Evolutionary conservation across 2,113 vertebrate species (phyloP).

Genomic region (Pterocles orientalis): DNA sequence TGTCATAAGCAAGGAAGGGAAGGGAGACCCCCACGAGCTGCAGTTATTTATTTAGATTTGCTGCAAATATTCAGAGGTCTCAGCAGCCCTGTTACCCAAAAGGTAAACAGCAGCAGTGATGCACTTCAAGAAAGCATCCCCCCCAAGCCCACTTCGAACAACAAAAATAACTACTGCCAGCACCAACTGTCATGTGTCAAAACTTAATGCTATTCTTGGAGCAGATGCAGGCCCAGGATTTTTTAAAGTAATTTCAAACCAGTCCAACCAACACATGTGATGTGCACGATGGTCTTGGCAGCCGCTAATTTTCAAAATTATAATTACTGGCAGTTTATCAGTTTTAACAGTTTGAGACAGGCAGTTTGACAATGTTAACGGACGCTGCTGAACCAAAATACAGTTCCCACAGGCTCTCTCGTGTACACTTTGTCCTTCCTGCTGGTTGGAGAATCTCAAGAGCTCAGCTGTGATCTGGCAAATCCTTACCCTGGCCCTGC

Average conservation of each 20-base stretch:
- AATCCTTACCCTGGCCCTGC: neutral
- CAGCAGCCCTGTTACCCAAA: neutral
- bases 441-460: neutral
- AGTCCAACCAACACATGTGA: neutral
- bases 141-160: neutral
- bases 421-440: neutral
- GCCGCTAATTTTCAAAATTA: neutral
- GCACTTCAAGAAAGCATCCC: constrained; percentile 31
- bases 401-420: neutral
- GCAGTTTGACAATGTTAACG: constrained; percentile 24
- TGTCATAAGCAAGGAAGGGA: neutral
- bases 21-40: neutral
- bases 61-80: constrained; percentile 11
- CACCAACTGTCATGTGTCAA: constrained; percentile 52
- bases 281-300: neutral
- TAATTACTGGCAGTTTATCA: constrained; percentile 45
- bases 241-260: constrained; percentile 4
- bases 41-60: constrained; percentile 10
- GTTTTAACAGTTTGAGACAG: constrained; percentile 8
- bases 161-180: constrained; percentile 49
- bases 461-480: constrained; percentile 5
- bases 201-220: constrained; percentile 54
- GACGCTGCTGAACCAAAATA: neutral
- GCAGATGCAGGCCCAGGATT: neutral
- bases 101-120: neutral